Evolutionary conservation across 2,113 vertebrate genomes (phyloP), one percentile per base, ranked within the genome.

Genomic region (Lycaon pictus): DNA sequence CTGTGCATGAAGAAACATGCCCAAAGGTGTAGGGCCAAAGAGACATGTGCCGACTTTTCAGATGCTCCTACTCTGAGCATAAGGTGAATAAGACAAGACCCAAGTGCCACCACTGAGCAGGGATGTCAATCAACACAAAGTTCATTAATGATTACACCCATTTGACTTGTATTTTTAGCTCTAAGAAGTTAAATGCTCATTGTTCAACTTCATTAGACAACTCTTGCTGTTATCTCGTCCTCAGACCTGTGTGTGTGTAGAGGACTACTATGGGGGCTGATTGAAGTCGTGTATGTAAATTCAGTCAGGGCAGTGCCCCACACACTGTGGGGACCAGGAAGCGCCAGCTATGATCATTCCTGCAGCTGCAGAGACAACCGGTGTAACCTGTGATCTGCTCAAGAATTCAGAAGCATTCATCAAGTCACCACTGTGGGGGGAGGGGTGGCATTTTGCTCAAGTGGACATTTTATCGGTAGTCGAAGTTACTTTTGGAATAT

Each of bases 11-110:
- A 58, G 60, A 43, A 48, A 58, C 11, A 65, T 29, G 22, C 3
- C 29, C 65, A 48, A n/a, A 5, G 6, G 37, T 16, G 32, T 16
- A 9, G 13, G 3, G 16, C 48, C 51, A 11, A 2, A 22, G 23
- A 65, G 29, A 22, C 35, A 1, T 0, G 9, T 0, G 88, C 27
- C 0, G 0, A 25, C 35, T n/a, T 71, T 71, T 4, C 56, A 22
- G 43, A 35, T 2, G 55, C 29, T 15, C 19, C 25, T 19, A 8
- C 63, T 53, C 58, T 22, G 32, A 74, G 81, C 16, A 20, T 37
- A 37, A 1, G 29, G 48, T 2, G 1, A 35, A 32, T 25, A 16
- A 25, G 65, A 58, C 11, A 6, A 23, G 43, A 29, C 74, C 16
- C 35, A 17, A 32, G 32, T 12, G 11, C 25, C 53, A 8, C 55